Evolutionary conservation across 2,113 vertebrate genomes (phyloP).

Genomic region (rabbit (Oryctolagus cuniculus)): mOryCun1.1 NC_091442.1:12624001-12624500

Average conservation of each 20-base stretch:
- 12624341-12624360: too few species aligned
- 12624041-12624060: background rate
- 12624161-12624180: background rate
- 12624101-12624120: background rate
- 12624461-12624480: too few species aligned
- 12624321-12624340: background rate
- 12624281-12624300: background rate
- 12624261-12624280: background rate
- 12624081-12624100: background rate
- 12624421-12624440: too few species aligned
- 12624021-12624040: background rate
- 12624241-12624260: background rate
- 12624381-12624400: too few species aligned
- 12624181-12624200: background rate
- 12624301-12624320: background rate
- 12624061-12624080: background rate
- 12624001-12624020: too few species aligned
- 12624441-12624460: too few species aligned
- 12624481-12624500: too few species aligned
- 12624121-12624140: constrained; percentile 9
- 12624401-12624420: too few species aligned
- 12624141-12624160: background rate
- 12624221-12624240: background rate
- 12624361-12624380: too few species aligned
- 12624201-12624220: background rate